Percentiles rank a stretch among this genome's conserved stretches.
phyloP scores from a whole-genome alignment of 2,888 invertebrate genomes.

The Furcula furcula region DNA sequence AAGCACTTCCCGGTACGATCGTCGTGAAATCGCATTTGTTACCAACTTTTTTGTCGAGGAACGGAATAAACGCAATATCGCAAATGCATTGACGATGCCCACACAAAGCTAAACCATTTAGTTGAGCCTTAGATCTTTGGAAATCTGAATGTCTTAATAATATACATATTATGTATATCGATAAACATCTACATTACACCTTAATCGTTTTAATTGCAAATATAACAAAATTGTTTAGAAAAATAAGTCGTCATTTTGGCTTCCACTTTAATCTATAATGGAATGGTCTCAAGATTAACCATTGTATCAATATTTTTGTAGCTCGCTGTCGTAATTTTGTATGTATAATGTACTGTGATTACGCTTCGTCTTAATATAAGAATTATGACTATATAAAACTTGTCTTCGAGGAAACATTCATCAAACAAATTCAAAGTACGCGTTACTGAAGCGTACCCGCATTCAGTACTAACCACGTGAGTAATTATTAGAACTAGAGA shows the following conservation, averaged over 20 bases:
- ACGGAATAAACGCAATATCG: constrained; percentile 7
- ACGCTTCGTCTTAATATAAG: constrained; percentile 32
- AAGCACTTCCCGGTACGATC: background rate
- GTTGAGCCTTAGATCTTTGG: constrained; percentile 79
- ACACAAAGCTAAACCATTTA: constrained; percentile 64
- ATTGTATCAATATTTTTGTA: constrained; percentile 50
- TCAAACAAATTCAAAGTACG: constrained; percentile 30
- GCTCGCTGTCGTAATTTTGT: constrained; percentile 44
- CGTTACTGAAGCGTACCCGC: constrained; percentile 29
- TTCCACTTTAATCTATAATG: constrained; percentile 74
- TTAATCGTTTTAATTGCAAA: constrained; percentile 69
- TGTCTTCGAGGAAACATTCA: constrained; percentile 28
- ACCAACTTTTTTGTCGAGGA: constrained; percentile 13
- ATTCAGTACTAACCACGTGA: constrained; percentile 12
- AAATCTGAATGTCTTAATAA: constrained; percentile 71
- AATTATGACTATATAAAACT: constrained; percentile 33
- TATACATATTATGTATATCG: constrained; percentile 64
- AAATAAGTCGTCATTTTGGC: constrained; percentile 81
- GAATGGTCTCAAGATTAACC: constrained; percentile 78
- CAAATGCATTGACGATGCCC: constrained; percentile 30
- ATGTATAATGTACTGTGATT: constrained; percentile 43
- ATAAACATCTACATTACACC: constrained; percentile 73
- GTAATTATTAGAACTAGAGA: too few relatives aligned
- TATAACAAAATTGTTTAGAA: constrained; percentile 79
- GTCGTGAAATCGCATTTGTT: constrained; percentile 23